A percentile compares a stretch with the other conserved stretches of the same genome.
Conservation (phyloP, 2,113 vertebrate species). For the Tapirus terrestris region DNA sequence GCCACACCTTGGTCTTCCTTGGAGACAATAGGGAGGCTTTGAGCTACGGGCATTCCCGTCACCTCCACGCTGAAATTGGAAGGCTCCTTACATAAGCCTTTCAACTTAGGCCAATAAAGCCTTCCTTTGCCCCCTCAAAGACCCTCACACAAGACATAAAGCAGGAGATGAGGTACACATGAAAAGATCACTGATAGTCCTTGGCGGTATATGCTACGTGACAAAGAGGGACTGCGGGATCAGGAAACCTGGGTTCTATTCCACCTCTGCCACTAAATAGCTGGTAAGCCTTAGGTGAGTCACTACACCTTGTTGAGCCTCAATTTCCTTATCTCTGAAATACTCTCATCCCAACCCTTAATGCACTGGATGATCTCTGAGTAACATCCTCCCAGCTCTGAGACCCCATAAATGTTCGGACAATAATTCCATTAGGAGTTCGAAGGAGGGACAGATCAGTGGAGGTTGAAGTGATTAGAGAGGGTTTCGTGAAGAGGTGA, state of each 20-base stretch:
- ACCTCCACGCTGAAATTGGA: not conserved
- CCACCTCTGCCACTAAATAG: not conserved
- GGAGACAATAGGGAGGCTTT: not conserved
- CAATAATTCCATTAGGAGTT: not conserved
- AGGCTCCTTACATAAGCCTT: not conserved
- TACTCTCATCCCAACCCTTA: not conserved
- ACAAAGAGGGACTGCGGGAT: not conserved
- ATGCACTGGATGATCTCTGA: not conserved
- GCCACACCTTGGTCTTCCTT: not conserved
- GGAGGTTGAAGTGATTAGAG: not conserved
- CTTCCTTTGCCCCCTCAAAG: not conserved
- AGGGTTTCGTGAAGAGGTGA: not conserved
- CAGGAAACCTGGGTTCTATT: not conserved
- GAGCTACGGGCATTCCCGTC: not conserved
- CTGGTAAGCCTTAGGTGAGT: not conserved
- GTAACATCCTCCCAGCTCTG: not conserved
- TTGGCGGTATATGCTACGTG: not conserved
- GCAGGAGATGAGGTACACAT: not conserved
- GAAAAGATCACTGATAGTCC: not conserved
- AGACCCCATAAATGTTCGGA: not conserved
- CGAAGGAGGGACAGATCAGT: not conserved
- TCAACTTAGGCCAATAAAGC: not conserved
- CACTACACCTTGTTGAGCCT: not conserved
- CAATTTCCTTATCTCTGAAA: not conserved
- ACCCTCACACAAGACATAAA: not conserved